Conservation (phyloP, 2,888 invertebrate species). For the Corbicula japonica region DNA sequence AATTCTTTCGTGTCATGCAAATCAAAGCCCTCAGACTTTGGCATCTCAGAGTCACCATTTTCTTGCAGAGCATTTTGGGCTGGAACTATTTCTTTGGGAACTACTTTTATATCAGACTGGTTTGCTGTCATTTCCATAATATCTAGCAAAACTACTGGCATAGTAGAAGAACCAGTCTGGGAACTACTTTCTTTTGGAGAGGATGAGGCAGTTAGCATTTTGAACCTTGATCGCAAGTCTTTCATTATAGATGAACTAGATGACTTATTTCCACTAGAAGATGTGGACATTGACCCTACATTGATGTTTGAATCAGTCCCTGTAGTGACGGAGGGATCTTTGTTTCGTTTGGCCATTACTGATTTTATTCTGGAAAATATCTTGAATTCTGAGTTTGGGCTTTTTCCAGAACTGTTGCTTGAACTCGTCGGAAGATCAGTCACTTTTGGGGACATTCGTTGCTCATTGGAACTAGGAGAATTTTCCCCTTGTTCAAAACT, state of each 20-base stretch:
- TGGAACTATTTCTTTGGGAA: neutral
- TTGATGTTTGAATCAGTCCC: slow-evolving; percentile 27
- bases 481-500: slow-evolving; percentile 25
- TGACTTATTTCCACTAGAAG: slow-evolving; percentile 40
- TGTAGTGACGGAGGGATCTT: slow-evolving; percentile 12
- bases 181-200: slow-evolving; percentile 55
- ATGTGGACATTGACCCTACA: slow-evolving; percentile 44
- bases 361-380: slow-evolving; percentile 43
- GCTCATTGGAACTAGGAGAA: slow-evolving; percentile 19
- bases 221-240: slow-evolving; percentile 32
- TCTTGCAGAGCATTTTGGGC: neutral
- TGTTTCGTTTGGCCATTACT: slow-evolving; percentile 32
- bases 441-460: slow-evolving; percentile 29
- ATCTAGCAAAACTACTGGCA: slow-evolving; percentile 40
- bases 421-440: slow-evolving; percentile 28
- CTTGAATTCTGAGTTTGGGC: slow-evolving; percentile 35
- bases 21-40: slow-evolving; percentile 60
- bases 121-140: slow-evolving; percentile 15
- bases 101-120: no score
- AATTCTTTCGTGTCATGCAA: slow-evolving; percentile 32
- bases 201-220: slow-evolving; percentile 11
- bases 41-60: slow-evolving; percentile 11
- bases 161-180: slow-evolving; percentile 25
- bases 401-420: slow-evolving; percentile 1
- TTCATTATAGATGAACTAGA: slow-evolving; percentile 43